Evolutionary conservation across 2,888 invertebrate species (phyloP), one percentile per base, ranked within the genome.

Genomic region (Lumbricus terrestris): DNA sequence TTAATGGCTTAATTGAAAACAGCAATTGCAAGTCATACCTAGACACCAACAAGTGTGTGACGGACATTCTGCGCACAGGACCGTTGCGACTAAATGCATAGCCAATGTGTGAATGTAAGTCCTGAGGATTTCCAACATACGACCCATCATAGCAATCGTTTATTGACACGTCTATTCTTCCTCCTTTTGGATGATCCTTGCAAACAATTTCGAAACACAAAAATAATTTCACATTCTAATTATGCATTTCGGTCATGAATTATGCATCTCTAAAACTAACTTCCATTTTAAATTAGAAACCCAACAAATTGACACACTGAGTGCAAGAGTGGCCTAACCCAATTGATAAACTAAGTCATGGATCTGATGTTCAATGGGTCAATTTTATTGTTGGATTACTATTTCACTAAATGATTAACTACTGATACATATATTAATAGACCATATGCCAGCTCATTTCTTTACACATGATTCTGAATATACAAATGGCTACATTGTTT

Each of bases 131-230:
- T 11, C 98, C 98, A 23, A 97, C 97, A 95, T 98, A 98, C 0
- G 98, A 98, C 0, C 98, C 98, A 95, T 99, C 98, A 95, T 98
- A 98, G 91, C 97, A 95, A 95, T 98, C 98, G 95, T 98, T 98
- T 93, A 99, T 97, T 0, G 98, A 97, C 2, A 99, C 98, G 95
- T 99, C 98, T 92, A 99, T 97, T 91, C 98, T 96, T 83, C 98
- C 97, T 91, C 98, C 95, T 93, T 91, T 92, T 29, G 91, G 91
- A 47, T 91, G 92, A 33, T 92, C 92, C 92, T 92, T 47, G 5
- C 88, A 42, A 42, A 89, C 13, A 35, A 54, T 3, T 29, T 47
- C 23, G 11, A 6, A 69, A 69, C 69, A 69, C 8, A 54, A 2
- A 69, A n/a, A 69, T 69, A 69, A 69, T 69, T 69, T 69, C 29